Evolutionary conservation across 2,888 invertebrate species (phyloP), one percentile per base, ranked within the genome.

Genomic region (Athalia circularis): DNA sequence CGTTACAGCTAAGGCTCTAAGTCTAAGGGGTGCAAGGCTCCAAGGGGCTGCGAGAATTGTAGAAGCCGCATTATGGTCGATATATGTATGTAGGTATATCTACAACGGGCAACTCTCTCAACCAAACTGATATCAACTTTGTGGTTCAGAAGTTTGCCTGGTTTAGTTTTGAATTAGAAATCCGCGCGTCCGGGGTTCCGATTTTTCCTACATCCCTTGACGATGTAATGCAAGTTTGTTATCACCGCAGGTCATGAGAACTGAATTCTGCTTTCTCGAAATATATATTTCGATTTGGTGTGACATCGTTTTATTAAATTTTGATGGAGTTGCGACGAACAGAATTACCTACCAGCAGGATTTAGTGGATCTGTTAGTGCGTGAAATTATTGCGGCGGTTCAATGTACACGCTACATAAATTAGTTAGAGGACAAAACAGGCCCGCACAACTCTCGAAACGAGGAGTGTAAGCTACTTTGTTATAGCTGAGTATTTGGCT

Each of bases 401-500:
- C 59, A 47, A 72, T 72, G 43, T 57, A 47, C 57, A 72, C 59
- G 45, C 59, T 57, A 59, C 47, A 59, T 72, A 59, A 72, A 72
- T 72, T 57, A 72, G 43, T 13, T 6, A 59, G 9, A 15, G 47
- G 72, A 72, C 59, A 72, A 11, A 72, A 72, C 59, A 59, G 59
- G 15, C 68, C 43, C 9, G 47, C 13, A 29, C 29, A 47, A 72
- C 72, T 72, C 29, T 59, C 59, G 5, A 70, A 74, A 43, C 61
- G 45, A 52, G 75, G 82, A 80, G 80, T 81, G 29, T 29, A 80
- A 80, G 80, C 64, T 80, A 77, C 75, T 80, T 65, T 62, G 77
- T 79, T 74, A 78, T 29, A 29, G 77, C 57, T 67, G 62, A 62
- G 80, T 80, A 67, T 82, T 84, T 84, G 83, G 82, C 84, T 84